A percentile compares a stretch with the other conserved stretches of the same genome.
Evolutionary conservation across 2,113 vertebrate genomes (phyloP).

Genomic region (Thalassarche chlororhynchos): DNA sequence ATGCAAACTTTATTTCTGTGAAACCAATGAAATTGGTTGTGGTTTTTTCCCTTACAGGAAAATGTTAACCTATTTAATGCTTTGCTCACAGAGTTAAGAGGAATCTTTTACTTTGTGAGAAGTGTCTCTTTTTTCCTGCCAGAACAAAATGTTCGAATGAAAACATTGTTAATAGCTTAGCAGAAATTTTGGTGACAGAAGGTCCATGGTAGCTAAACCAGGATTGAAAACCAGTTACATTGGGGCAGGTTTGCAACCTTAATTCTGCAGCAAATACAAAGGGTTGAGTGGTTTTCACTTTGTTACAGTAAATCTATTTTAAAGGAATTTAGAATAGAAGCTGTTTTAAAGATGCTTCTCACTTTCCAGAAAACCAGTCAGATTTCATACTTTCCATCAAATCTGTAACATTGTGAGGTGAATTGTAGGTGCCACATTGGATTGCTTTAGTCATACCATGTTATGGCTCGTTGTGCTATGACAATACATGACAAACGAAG

Average conservation of each 20-base stretch:
- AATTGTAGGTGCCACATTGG: background rate
- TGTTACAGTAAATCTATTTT: background rate
- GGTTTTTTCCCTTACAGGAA: background rate
- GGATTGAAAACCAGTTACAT: background rate
- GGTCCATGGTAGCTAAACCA: background rate
- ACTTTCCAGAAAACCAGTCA: background rate
- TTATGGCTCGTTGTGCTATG: background rate
- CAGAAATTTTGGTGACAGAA: background rate
- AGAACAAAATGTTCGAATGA: background rate
- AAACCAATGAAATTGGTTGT: background rate
- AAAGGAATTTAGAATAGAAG: background rate
- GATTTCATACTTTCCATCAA: background rate
- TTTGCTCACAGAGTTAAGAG: background rate
- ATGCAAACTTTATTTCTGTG: background rate
- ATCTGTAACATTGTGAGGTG: background rate
- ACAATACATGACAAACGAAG: background rate
- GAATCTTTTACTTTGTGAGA: background rate
- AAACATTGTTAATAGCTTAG: background rate
- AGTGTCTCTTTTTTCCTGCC: background rate
- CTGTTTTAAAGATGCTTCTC: background rate
- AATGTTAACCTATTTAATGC: background rate
- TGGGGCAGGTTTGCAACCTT: background rate
- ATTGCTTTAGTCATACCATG: background rate
- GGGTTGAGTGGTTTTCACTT: background rate
- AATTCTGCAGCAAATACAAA: background rate